phyloP scores from a whole-genome alignment of 2,888 invertebrate genomes.

The Drosophila cracens region DNA sequence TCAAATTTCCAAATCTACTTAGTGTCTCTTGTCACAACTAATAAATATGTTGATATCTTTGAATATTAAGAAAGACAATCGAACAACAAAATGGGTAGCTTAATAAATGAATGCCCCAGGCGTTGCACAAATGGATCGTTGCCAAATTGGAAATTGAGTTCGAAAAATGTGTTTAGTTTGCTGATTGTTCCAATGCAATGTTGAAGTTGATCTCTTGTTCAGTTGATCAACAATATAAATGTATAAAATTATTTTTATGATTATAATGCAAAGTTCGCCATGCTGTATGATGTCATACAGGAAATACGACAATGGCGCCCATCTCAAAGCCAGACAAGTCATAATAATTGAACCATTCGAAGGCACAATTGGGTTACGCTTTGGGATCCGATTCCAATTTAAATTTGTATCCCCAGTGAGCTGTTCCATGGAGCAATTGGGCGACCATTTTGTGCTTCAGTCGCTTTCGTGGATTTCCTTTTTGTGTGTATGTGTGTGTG shows the following conservation, averaged over 20 bases:
- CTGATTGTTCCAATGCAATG: neutral
- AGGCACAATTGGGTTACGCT: conserved; percentile 6
- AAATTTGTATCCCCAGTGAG: conserved; percentile 28
- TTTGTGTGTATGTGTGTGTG: neutral
- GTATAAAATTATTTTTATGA: neutral
- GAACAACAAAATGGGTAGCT: neutral
- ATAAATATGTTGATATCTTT: neutral
- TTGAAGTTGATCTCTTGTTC: neutral
- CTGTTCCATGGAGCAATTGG: conserved; percentile 22
- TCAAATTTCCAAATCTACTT: neutral
- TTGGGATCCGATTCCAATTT: conserved; percentile 21
- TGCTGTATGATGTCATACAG: neutral
- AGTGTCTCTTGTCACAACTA: neutral
- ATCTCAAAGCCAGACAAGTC: conserved; percentile 15
- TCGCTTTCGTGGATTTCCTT: neutral
- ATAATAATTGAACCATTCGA: conserved; percentile 22
- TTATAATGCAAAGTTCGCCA: neutral
- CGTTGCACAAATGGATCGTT: neutral
- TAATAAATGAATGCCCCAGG: conserved; percentile 2
- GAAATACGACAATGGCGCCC: neutral
- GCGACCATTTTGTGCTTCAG: conserved; percentile 15
- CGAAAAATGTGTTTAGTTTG: neutral
- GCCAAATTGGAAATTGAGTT: neutral
- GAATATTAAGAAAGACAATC: conserved; percentile 1
- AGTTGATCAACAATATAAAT: neutral